Evolutionary conservation across 2,888 invertebrate genomes (phyloP).

Genomic region (Pheosia gnoma): DNA sequence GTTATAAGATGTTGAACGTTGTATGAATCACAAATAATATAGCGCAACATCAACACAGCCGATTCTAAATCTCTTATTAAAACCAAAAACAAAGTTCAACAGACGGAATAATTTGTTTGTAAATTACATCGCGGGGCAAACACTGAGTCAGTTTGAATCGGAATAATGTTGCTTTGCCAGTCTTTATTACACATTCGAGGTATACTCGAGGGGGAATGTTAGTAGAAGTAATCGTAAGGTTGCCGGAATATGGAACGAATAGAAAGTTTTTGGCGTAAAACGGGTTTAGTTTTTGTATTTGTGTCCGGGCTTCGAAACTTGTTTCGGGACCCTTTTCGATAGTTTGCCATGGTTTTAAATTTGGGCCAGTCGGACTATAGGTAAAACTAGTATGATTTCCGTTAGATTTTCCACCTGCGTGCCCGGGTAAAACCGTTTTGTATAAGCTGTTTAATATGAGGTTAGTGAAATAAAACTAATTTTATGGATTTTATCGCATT

Average conservation of each 20-base stretch:
- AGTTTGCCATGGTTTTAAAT: constrained; percentile 7
- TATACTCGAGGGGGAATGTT: constrained; percentile 49
- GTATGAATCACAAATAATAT: not conserved
- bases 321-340: constrained; percentile 3
- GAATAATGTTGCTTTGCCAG: constrained; percentile 47
- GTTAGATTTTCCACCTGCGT: not conserved
- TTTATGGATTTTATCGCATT: no score
- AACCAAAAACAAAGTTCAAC: constrained; percentile 35
- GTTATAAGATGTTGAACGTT: no score
- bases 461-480: no score
- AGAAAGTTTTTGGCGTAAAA: constrained; percentile 9
- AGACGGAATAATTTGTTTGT: constrained; percentile 46
- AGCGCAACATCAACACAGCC: constrained; percentile 9
- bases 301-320: not conserved
- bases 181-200: constrained; percentile 53
- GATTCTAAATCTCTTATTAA: constrained; percentile 36
- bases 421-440: not conserved
- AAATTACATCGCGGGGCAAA: constrained; percentile 42
- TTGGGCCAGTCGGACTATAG: not conserved
- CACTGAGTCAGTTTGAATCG: constrained; percentile 36
- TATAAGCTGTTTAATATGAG: no score
- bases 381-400: not conserved
- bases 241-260: constrained; percentile 27
- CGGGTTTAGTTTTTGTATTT: constrained; percentile 7
- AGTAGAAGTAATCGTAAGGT: constrained; percentile 44